Percentiles rank a stretch among this genome's conserved stretches.
These are phyloP conservation scores for Carpatolechia fugitivella DNA, from an alignment of 2,888 invertebrate genomes.

Conservation along the genomic window DNA sequence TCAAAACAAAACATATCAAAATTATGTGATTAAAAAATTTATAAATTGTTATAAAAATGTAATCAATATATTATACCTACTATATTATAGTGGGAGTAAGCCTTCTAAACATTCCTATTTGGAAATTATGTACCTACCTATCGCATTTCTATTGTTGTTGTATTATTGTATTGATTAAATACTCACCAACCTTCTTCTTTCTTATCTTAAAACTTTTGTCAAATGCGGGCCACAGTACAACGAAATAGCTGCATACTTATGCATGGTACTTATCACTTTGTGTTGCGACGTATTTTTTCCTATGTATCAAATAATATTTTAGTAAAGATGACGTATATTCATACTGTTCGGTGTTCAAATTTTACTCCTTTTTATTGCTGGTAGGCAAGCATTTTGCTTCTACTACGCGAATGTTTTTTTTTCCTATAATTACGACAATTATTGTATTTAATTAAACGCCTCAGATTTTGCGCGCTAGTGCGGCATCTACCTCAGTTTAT, in stretches of 20 bases:
- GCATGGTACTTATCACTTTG: slow-evolving; percentile 32
- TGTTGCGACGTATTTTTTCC: background rate
- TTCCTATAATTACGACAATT: no score
- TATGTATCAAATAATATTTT: no score
- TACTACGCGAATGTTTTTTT: no score
- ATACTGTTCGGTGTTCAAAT: no score
- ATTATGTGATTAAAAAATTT: slow-evolving; percentile 62
- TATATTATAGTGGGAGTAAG: background rate
- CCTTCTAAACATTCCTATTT: no score
- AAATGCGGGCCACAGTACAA: slow-evolving; percentile 75
- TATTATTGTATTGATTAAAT: background rate
- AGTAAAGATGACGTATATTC: no score
- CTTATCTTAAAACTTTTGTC: slow-evolving; percentile 58
- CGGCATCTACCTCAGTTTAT: no score
- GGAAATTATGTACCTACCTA: no score
- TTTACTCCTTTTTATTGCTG: no score
- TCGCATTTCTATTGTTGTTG: background rate
- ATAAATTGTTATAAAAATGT: slow-evolving; percentile 50
- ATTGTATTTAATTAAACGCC: no score
- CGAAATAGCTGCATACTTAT: slow-evolving; percentile 57
- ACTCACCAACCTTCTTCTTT: background rate
- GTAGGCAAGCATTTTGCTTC: no score
- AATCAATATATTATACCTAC: background rate
- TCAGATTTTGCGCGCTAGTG: no score
- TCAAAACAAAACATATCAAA: slow-evolving; percentile 72